A percentile compares a stretch with the other conserved stretches of the same genome.
Evolutionary conservation across 1,140 invertebrate genomes (phyloP).

Genomic region (Trachelipus rathkii): DNA sequence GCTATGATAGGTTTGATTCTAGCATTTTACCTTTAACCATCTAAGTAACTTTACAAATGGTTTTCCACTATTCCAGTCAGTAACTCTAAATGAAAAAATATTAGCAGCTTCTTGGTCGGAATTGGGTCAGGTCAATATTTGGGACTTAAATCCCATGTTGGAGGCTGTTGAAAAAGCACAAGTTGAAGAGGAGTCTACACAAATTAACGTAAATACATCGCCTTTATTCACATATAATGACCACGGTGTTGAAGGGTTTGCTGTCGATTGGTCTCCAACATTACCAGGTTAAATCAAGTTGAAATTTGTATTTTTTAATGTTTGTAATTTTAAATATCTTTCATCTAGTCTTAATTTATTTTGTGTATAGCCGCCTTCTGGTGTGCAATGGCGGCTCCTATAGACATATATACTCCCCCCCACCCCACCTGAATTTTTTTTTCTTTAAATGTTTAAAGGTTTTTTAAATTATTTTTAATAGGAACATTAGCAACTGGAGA

Average conservation of each 20-base stretch:
- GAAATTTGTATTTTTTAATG: too few relatives aligned
- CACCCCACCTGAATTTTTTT: too few relatives aligned
- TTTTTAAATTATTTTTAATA: too few relatives aligned
- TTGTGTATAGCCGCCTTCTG: slow-evolving; percentile 86
- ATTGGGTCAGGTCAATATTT: not conserved
- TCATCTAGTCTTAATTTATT: slow-evolving; percentile 74
- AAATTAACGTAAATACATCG: not conserved
- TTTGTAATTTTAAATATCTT: too few relatives aligned
- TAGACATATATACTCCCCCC: too few relatives aligned
- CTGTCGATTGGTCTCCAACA: not conserved
- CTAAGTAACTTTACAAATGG: too few relatives aligned
- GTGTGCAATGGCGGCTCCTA: slow-evolving; percentile 97
- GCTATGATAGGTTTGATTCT: too few relatives aligned
- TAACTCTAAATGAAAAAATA: not conserved
- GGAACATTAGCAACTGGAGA: too few relatives aligned
- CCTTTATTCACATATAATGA: not conserved
- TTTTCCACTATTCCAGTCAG: too few relatives aligned
- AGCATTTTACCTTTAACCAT: too few relatives aligned
- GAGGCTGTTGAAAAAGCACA: not conserved
- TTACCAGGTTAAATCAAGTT: not conserved
- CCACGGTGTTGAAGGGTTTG: not conserved
- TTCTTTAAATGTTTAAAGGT: too few relatives aligned
- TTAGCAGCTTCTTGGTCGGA: not conserved
- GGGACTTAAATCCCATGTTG: not conserved
- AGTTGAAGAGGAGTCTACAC: not conserved